A percentile compares a stretch with the other conserved stretches of the same genome.
Evolutionary conservation across 2,113 vertebrate genomes (phyloP).

Genomic region (Syrmaticus mikado): DNA sequence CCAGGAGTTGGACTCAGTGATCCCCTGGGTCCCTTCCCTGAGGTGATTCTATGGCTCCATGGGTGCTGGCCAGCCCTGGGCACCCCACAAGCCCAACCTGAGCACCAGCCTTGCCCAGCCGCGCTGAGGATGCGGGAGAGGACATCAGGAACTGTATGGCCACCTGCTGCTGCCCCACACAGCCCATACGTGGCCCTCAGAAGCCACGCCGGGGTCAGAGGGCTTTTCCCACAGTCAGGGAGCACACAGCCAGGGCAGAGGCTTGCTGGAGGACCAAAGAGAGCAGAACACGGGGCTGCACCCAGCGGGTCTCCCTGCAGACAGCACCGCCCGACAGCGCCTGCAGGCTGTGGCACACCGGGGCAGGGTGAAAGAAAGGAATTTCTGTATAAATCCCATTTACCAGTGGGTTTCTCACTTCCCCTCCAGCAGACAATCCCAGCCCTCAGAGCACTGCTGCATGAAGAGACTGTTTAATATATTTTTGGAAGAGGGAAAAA

Average conservation of each 20-base stretch:
- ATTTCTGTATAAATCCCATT: slow-evolving; percentile 67
- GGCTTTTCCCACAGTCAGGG: not conserved
- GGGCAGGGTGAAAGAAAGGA: slow-evolving; percentile 59
- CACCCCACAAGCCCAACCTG: not conserved
- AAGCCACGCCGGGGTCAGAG: not conserved
- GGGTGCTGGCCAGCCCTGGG: too few species aligned
- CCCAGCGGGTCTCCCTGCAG: not conserved
- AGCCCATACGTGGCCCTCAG: accelerated
- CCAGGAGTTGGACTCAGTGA: too few species aligned
- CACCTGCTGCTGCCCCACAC: accelerated
- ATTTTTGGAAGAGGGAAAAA: slow-evolving; percentile 67
- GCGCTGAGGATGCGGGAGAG: accelerated
- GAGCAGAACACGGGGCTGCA: too few species aligned
- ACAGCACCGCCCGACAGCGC: not conserved
- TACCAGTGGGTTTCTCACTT: slow-evolving; percentile 58
- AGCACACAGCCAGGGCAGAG: too few species aligned
- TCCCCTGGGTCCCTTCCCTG: too few species aligned
- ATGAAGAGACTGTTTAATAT: slow-evolving; percentile 46
- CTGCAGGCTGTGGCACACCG: accelerated
- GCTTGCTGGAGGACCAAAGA: too few species aligned
- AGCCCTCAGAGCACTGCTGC: not conserved
- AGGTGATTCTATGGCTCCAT: too few species aligned
- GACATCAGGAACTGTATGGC: accelerated
- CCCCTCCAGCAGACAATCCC: slow-evolving; percentile 63
- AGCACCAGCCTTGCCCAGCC: not conserved